Base-by-base conservation (phyloP, 1,140 invertebrate genomes). In the Anadara kagoshimensis region DNA sequence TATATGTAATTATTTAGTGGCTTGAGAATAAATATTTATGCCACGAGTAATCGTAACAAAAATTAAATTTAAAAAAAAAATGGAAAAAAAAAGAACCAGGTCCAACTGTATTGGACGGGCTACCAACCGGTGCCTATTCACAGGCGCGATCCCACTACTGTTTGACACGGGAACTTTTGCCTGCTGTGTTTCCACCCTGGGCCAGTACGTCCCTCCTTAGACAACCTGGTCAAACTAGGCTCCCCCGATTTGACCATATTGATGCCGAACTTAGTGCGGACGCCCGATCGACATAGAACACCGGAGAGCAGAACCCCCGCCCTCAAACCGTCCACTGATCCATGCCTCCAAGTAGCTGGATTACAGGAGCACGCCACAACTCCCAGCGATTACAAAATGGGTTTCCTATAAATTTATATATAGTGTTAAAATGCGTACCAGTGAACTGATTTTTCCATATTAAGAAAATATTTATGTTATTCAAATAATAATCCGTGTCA, bases 121-220 rank as follows among this genome's bases (percentile, higher is more conserved):
- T 96, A 92, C 89, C 90, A 91, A 91, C 91, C 90, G 91, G 92
- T 91, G 91, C 92, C 92, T 93, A 95, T 95, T 97, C 95, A 94
- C 94, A 92, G 94, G 92, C 94, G 95, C 96, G 93, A 95, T 96
- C 95, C 95, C 95, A 95, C 95, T 96, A 96, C 95, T 96, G 95
- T 94, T 91, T 93, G 91, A 94, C 95, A 95, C 94, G 95, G 94
- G 93, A 93, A 94, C 95, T 97, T 95, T 95, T 95, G 94, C 94
- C 94, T 96, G 95, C 94, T 96, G 93, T 92, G 93, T 97, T 95
- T 94, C 95, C 94, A 94, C 94, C 93, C 95, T 97, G 95, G 94
- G 95, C 95, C 95, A 12, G 63, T 73, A 65, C 95, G 93, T 94
- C 94, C 93, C 95, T 97, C 95, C 93, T 97, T 91, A 92, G 88